Conservation (phyloP, 2,888 invertebrate species). For the Emmelina monodactyla region DNA sequence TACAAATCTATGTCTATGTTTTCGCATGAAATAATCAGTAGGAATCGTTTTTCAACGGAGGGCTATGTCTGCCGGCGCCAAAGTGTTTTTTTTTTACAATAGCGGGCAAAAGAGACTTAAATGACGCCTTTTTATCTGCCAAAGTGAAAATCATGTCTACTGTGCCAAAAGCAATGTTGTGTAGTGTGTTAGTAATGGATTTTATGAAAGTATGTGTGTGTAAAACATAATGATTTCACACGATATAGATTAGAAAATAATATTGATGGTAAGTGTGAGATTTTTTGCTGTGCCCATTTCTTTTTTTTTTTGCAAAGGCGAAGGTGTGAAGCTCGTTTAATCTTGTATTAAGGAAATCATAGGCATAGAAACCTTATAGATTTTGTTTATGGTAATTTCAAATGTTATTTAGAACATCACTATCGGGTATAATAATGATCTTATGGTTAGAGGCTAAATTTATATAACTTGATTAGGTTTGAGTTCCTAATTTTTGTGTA, state of each 20-base stretch:
- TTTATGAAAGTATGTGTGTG: slow-evolving; percentile 1
- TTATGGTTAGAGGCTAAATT: too few species aligned
- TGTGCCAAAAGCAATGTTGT: not conserved
- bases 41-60: slow-evolving; percentile 20
- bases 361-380: too few species aligned
- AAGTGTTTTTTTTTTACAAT: slow-evolving; percentile 10
- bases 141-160: not conserved
- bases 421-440: too few species aligned
- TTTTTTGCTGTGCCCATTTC: slow-evolving; percentile 1
- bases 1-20: slow-evolving; percentile 36
- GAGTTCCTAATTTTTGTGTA: too few species aligned
- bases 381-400: too few species aligned
- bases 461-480: too few species aligned
- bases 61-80: slow-evolving; percentile 7
- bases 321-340: too few species aligned
- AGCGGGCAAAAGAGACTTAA: slow-evolving; percentile 8
- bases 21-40: slow-evolving; percentile 56
- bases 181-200: not conserved
- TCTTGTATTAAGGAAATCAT: too few species aligned
- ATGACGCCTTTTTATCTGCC: not conserved
- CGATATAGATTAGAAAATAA: slow-evolving; percentile 14
- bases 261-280: slow-evolving; percentile 20
- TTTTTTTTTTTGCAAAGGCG: slow-evolving; percentile 1
- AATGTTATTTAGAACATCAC: too few species aligned
- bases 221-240: slow-evolving; percentile 17